A percentile compares a stretch with the other conserved stretches of the same genome.
These are phyloP conservation scores for Hemitrygon akajei DNA, from an alignment of 2,797 vertebrate genomes.

Conservation along the genomic window DNA sequence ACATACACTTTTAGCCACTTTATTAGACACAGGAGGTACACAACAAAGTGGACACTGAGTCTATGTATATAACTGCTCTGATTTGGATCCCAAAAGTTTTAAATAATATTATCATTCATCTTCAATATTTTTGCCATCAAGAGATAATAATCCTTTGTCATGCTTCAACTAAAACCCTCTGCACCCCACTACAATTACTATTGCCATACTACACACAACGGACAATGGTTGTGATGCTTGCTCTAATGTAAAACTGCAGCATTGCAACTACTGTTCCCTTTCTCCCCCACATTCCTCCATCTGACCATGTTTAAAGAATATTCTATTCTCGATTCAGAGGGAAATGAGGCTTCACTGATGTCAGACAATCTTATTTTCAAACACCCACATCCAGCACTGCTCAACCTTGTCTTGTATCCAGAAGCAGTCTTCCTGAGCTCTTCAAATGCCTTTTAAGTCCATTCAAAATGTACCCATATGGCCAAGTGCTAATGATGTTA, in stretches of 20 bases:
- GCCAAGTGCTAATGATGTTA: background rate
- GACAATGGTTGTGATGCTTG: background rate
- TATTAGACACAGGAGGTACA: too few species aligned
- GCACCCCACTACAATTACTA: background rate
- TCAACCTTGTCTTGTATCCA: background rate
- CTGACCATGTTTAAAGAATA: background rate
- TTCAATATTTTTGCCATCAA: background rate
- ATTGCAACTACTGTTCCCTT: background rate
- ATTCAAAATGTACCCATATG: background rate
- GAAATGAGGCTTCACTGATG: background rate
- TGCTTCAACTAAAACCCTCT: background rate
- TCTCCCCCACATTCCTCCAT: background rate
- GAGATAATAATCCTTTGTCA: background rate
- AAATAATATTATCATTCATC: background rate
- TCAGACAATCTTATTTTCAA: background rate
- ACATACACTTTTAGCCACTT: too few species aligned
- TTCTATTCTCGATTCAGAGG: background rate
- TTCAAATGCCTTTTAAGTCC: background rate
- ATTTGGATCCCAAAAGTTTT: background rate
- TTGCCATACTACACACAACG: background rate
- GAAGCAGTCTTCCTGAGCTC: background rate
- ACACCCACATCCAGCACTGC: background rate
- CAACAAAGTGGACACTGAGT: too few species aligned
- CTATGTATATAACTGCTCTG: background rate
- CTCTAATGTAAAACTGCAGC: background rate